Evolutionary conservation across 2,797 vertebrate species (phyloP), one percentile per base, ranked within the genome.

Genomic region (Gymnothorax javanicus): DNA sequence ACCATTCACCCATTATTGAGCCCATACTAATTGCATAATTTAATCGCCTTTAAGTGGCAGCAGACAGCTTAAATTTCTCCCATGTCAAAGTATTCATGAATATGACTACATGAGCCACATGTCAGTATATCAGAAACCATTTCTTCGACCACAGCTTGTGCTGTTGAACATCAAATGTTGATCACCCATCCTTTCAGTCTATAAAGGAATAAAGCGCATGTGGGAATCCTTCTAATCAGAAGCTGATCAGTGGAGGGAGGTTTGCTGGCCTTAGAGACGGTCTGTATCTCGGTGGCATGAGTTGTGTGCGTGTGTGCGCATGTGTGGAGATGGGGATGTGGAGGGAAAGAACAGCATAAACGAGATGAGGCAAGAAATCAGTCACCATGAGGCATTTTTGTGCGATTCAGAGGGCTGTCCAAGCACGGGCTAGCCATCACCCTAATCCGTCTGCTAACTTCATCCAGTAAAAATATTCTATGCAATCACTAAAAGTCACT

Each of bases 361-460:
- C 64, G 81, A 83, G 23, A 69, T 77, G 87, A 75, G 84, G 23
- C 87, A 86, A 88, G 67, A 86, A 60, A 59, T 88, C 57, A 83
- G 84, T 81, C 79, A 69, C 15, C 20, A 57, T 83, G 79, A 88
- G 79, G 69, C 62, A 52, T 9, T 27, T 60, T 33, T 27, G 11
- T 83, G 58, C 33, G 52, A 67, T 62, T 25, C 9, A 58, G 25
- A 67, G 54, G 17, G 9, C 64, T 43, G 33, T 33, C 17, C 27
- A 83, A 84, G 54, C 25, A 59, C 86, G 33, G 33, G 33, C 33
- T 43, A 83, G 15, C 25, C 7, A 17, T 56, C 7, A n/a, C 54
- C 62, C 69, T 59, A 25, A 56, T 33, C 23, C 50, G 58, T 69
- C 77, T 13, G 8, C 8, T 7, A 81, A 81, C 20, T 23, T 54